Evolutionary conservation across 2,888 invertebrate genomes (phyloP), one percentile per base, ranked within the genome.

Genomic region (Pristionchus arcanus): DNA sequence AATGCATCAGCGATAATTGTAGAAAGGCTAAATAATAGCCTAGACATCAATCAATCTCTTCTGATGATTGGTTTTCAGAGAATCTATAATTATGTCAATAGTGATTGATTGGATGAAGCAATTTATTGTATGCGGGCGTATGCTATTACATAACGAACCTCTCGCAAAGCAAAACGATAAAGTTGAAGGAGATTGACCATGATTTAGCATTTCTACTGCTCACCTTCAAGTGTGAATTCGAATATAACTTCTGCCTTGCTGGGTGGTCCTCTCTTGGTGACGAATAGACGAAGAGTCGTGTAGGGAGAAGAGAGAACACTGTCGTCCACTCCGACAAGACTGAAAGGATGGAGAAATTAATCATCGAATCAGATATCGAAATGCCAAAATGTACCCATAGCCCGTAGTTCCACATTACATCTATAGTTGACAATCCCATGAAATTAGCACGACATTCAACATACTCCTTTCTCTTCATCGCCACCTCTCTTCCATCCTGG

Each of bases 171-270:
- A n/a, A n/a, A 55, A 13, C 16, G 13, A 13, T 55, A 55, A 21
- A 55, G 19, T 55, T 55, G 2, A 55, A 3, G 59, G 59, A 59
- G 59, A 9, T 59, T 25, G n/a, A n/a, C n/a, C n/a, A n/a, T 21
- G 59, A 59, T 25, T 25, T 0, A 63, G 63, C 25, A 11, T 25
- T n/a, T n/a, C n/a, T n/a, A n/a, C n/a, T n/a, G 16, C 34, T 71
- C 34, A 77, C 74, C 74, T 11, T 77, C 74, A 25, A 77, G 74
- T 16, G 74, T 42, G 74, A 77, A 77, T 28, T 37, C 9, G 42
- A 77, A 37, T 21, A 25, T 11, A 13, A 42, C 25, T 11, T 37
- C 74, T 11, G 68, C 68, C 25, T 77, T 77, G 37, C 74, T 21
- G 11, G 31, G 71, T 16, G n/a, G 25, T 37, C 74, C 74, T 42